These are phyloP conservation scores for Lobophora halterata DNA, from an alignment of 2,888 invertebrate genomes.

Conservation along the genomic window DNA sequence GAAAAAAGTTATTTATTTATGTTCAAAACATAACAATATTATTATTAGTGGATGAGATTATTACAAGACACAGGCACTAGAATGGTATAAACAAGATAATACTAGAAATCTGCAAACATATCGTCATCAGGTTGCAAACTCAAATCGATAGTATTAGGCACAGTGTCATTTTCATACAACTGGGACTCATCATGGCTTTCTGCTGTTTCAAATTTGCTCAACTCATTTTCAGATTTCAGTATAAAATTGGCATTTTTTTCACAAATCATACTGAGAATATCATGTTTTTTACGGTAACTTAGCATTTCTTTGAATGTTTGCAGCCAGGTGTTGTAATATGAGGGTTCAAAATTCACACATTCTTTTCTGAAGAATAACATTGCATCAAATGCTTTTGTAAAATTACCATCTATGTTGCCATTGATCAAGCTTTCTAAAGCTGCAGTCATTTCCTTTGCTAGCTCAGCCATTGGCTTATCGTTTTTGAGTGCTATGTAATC, in stretches of 20 bases:
- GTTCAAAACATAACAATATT: slow-evolving; percentile 6
- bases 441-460: slow-evolving; percentile 55
- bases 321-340: slow-evolving; percentile 65
- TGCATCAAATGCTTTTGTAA: slow-evolving; percentile 57
- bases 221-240: slow-evolving; percentile 57
- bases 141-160: slow-evolving; percentile 57
- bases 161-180: slow-evolving; percentile 67
- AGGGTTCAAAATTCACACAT: slow-evolving; percentile 57
- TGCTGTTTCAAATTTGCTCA: slow-evolving; percentile 52
- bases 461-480: slow-evolving; percentile 52
- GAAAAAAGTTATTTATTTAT: slow-evolving; percentile 15
- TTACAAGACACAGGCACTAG: too few relatives aligned
- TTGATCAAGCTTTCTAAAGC: slow-evolving; percentile 64
- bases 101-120: slow-evolving; percentile 70
- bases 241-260: slow-evolving; percentile 59
- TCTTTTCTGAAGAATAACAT: slow-evolving; percentile 58
- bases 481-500: slow-evolving; percentile 78
- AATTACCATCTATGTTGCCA: slow-evolving; percentile 62
- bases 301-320: slow-evolving; percentile 55
- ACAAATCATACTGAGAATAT: slow-evolving; percentile 48
- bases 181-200: slow-evolving; percentile 62
- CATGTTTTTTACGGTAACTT: slow-evolving; percentile 46
- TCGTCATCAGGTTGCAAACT: slow-evolving; percentile 61
- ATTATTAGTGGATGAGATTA: too few relatives aligned
- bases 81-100: not conserved